Evolutionary conservation across 35 echinoderm and acorn worm species (phyloP), one percentile per base, ranked within the genome.

Genomic region (Lytechinus pictus): DNA sequence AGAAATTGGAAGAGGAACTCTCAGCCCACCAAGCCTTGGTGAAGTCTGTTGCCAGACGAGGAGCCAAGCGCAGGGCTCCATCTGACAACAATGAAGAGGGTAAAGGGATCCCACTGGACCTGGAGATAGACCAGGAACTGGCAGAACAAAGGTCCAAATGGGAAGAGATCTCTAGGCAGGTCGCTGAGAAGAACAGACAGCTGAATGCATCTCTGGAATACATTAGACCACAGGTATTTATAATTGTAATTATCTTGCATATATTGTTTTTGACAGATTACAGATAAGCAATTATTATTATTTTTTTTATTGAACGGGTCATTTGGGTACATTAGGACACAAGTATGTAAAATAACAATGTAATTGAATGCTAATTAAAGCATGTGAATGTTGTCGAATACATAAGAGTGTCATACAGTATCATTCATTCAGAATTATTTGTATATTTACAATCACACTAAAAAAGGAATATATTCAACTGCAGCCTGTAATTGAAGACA

Each of bases 1-100:
- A 99, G 98, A 99, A 98, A 98, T 94, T 99, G 10, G 98, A 99
- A 95, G 97, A 99, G 87, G 98, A 99, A 94, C 94, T 99, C 13
- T 99, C 98, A 19, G 98, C 97, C 33, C 98, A 99, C 90, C 98
- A 99, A 86, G 97, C 96, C 1, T 93, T 97, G 28, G 86, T 99
- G 54, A 98, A 96, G 96, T 97, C 98, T 86, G 96, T 99, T 28
- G 97, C 97, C 27, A 95, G 96, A 58, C 92, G 97, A 10, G 98
- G 97, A 9, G 89, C 96, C 9, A 92, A 92, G 29, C 97, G 96
- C 16, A 95, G 96, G 55, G 13, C 10, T n/a, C 87, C 28, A 52
- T 24, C 88, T 9, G 87, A 66, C 55, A 54, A 52, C 9, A 54
- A 96, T 52, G 89, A 66, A 24, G 92, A 87, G 10, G 86, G 72